phyloP scores from a whole-genome alignment of 2,888 invertebrate species.

The Diloba caeruleocephala region DNA sequence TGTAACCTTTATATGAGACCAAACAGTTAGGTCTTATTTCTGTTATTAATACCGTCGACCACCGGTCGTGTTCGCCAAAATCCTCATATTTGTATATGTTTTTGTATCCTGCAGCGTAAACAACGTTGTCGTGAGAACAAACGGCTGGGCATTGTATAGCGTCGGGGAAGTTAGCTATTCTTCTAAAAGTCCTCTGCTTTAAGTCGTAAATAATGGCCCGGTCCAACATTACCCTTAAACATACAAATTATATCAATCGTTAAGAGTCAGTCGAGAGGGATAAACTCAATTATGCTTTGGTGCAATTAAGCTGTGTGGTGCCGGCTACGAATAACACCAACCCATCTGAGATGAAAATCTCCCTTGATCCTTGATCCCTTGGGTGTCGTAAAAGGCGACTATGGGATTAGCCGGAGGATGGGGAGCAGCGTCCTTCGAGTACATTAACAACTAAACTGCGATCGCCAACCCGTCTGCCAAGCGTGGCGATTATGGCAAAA shows the following conservation, averaged over 20 bases:
- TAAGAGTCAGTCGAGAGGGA: too few species aligned
- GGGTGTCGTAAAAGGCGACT: too few species aligned
- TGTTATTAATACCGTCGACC: constrained; percentile 63
- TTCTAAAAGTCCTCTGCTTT: constrained; percentile 66
- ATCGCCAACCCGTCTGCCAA: too few species aligned
- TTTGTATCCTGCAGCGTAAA: constrained; percentile 74
- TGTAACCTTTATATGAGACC: constrained; percentile 71
- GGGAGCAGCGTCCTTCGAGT: too few species aligned
- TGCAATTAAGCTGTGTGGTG: too few species aligned
- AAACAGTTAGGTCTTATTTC: constrained; percentile 69
- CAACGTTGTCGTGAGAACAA: constrained; percentile 67
- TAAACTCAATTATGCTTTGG: too few species aligned
- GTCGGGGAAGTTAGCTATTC: constrained; percentile 73
- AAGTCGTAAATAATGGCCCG: constrained; percentile 74
- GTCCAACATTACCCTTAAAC: constrained; percentile 76
- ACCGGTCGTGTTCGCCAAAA: constrained; percentile 58
- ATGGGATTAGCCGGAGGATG: too few species aligned
- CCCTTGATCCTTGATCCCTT: too few species aligned
- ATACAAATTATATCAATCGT: constrained; percentile 10
- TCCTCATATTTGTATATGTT: constrained; percentile 74
- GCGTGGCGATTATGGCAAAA: too few species aligned
- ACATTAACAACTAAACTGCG: too few species aligned
- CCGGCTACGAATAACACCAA: too few species aligned
- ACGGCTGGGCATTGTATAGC: constrained; percentile 77
- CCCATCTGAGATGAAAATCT: too few species aligned